phyloP scores from a whole-genome alignment of 2,797 vertebrate species.

The Gadopsis bispinosus region DNA sequence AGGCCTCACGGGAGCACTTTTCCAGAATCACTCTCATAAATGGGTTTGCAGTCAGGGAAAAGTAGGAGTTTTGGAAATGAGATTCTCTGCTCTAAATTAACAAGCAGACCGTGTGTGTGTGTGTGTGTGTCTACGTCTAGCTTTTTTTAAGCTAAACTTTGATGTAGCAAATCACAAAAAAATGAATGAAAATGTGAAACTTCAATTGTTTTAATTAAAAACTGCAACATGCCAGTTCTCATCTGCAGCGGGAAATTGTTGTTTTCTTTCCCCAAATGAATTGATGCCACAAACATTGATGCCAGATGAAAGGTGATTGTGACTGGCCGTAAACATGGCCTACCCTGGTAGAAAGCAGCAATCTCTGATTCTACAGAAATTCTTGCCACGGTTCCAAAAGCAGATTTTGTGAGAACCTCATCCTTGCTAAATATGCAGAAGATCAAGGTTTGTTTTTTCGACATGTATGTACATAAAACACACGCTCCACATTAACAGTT shows the following conservation, averaged over 20 bases:
- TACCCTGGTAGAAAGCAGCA: neutral
- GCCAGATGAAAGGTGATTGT: neutral
- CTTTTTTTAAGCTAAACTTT: constrained; percentile 6
- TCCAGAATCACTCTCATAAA: constrained; percentile 7
- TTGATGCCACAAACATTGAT: neutral
- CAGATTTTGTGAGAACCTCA: neutral
- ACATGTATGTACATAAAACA: constrained; percentile 36
- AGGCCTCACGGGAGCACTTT: constrained; percentile 14
- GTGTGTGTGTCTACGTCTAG: neutral
- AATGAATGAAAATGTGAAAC: constrained; percentile 2
- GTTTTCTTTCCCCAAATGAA: neutral
- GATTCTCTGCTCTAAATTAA: constrained; percentile 20
- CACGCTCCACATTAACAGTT: constrained; percentile 70
- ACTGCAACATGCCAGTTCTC: neutral
- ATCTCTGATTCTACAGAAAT: neutral
- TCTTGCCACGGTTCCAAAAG: neutral
- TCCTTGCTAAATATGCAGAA: neutral
- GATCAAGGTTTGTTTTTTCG: neutral
- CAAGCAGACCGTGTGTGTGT: neutral
- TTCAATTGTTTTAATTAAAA: constrained; percentile 5
- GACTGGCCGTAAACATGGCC: neutral
- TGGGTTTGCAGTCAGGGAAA: constrained; percentile 5
- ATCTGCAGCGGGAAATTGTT: neutral
- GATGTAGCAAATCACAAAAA: constrained; percentile 9
- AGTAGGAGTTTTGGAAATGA: constrained; percentile 24